Evolutionary conservation across 1,140 invertebrate species (phyloP).

Genomic region (Drosophila sp.): DNA sequence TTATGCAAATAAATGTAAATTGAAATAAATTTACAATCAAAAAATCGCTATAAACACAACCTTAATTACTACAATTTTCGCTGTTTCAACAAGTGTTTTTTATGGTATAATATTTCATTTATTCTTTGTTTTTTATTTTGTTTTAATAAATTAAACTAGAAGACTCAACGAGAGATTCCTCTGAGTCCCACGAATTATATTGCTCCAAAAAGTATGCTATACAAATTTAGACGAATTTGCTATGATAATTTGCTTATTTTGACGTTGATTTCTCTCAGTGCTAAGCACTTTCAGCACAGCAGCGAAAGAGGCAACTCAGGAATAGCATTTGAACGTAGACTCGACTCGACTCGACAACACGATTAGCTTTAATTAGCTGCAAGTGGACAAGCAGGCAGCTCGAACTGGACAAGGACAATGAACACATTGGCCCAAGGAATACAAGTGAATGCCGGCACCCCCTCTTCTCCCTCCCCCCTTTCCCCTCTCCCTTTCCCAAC

Average conservation of each 20-base stretch:
- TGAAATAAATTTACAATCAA: too few relatives aligned
- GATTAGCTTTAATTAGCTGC: constrained; percentile 63
- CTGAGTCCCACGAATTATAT: neutral
- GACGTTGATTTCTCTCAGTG: constrained; percentile 23
- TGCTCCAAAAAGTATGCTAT: neutral
- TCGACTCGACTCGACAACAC: constrained; percentile 44
- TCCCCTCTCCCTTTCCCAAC: neutral
- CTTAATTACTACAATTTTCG: too few relatives aligned
- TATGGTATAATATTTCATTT: too few relatives aligned
- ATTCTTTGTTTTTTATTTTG: too few relatives aligned
- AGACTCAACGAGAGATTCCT: too few relatives aligned
- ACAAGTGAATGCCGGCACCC: constrained; percentile 14
- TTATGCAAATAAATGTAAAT: too few relatives aligned
- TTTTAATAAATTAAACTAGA: too few relatives aligned
- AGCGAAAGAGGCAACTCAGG: constrained; percentile 1
- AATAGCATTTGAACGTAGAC: constrained; percentile 21
- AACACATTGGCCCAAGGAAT: constrained; percentile 39
- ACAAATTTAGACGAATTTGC: neutral
- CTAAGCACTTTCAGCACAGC: constrained; percentile 7
- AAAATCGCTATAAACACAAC: too few relatives aligned
- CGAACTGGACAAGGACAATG: constrained; percentile 46
- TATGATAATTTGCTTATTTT: too few relatives aligned
- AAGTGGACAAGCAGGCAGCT: constrained; percentile 40
- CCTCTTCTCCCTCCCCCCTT: too few relatives aligned
- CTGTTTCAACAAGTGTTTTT: too few relatives aligned